Base-by-base conservation (phyloP, 2,888 invertebrate species). In the Eustalomyia histrio region DNA sequence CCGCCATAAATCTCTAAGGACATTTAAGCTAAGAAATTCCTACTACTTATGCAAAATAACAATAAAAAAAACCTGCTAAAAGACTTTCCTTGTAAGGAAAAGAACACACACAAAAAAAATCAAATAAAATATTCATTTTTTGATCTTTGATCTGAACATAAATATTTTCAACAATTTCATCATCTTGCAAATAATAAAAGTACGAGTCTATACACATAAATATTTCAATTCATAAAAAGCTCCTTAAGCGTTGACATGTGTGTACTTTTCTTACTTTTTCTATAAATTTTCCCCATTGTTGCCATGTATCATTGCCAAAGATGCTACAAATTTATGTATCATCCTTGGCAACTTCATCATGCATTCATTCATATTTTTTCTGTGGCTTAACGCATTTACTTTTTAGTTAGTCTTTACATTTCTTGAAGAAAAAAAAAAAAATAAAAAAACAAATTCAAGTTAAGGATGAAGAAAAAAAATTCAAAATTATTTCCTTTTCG, bases 121-220 rank as follows among this genome's bases (percentile, higher is more conserved):
- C 87, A 86, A 88, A 88, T 88, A 87, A 88, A 87, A 89, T 89
- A 89, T 89, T 88, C 88, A 89, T 88, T 89, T 81, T 71, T 88
- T 87, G 88, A 89, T 88, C 89, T 89, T 87, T 88, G 89, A 88
- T 87, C 88, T 88, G 85, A 85, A 85, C 87, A 87, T 87, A 88
- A 88, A 88, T 87, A 88, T 87, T 82, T 83, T 64, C 58, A 76
- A 73, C 76, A 72, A 71, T 67, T 78, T 65, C 60, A 65, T 67
- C 55, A 55, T 61, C 12, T 29, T 64, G 12, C 39, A 55, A 60
- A 14, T n/a, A 29, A 24, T 2, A n/a, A 29, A 18, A 24, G 14
- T 17, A 43, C 17, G 35, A 33, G 50, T 58, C 9, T 2, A 43
- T 39, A 35, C 14, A 43, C 12, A 47, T 10, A 10, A 39, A 39